Evolutionary conservation across 2,797 vertebrate species (phyloP), one percentile per base, ranked within the genome.

Genomic region (Pogonophryne albipinna): DNA sequence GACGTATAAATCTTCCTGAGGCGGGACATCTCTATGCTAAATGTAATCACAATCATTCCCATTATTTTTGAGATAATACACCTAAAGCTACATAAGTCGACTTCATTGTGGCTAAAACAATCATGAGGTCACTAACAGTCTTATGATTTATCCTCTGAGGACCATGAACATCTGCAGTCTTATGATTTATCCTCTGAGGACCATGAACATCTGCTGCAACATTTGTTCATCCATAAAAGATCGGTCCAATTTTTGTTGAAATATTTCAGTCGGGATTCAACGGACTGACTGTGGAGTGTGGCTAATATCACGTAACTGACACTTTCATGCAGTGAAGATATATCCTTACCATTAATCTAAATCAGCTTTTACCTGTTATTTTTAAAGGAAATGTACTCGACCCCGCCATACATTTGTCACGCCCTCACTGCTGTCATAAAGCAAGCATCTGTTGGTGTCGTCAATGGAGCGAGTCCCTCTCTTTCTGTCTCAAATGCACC

Each of bases 401-500:
- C 14, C 16, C 55, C 12, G 12, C 15, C 23, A 27, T 52, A 58
- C 34, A 66, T 58, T 46, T 60, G 57, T 74, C 64, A 55, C 17
- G 14, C 41, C 49, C 49, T 55, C 77, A 46, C 27, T 63, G 4
- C 55, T 61, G 34, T 55, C 55, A 76, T 59, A 66, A 78, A 66
- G 27, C 50, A 60, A 71, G 44, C 85, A 79, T 78, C 66, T 86
- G 75, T 27, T 73, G 68, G 64, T 51, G 68, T 68, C 74, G n/a
- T 57, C 70, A 31, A 53, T n/a, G 38, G 38, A 66, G 55, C 47
- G 65, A 31, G 41, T 11, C 7, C 41, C 27, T 77, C 31, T 50
- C 66, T 78, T 47, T 69, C 34, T 9, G n/a, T 66, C 53, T 81
- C 61, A 19, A 45, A 69, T 55, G 52, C 78, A 71, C 80, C 83